Conservation (phyloP, 2,888 invertebrate genomes). For the Seira musarum region DNA sequence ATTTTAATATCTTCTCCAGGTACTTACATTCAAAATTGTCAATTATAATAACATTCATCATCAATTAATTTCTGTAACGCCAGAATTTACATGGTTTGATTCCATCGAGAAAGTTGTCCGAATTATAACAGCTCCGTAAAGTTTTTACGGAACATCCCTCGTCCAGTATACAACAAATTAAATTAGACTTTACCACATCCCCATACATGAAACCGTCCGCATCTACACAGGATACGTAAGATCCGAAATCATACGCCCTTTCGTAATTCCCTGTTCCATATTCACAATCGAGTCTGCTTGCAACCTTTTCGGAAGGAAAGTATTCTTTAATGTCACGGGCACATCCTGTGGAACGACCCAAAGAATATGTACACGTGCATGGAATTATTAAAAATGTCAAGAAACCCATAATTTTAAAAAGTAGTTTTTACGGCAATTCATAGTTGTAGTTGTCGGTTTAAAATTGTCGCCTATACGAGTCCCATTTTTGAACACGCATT, state of each 20-base stretch:
- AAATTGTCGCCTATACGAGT: slow-evolving; percentile 75
- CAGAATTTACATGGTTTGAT: slow-evolving; percentile 3
- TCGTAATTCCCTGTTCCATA: slow-evolving; percentile 62
- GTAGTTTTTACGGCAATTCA: slow-evolving; percentile 79
- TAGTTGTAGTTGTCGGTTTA: slow-evolving; percentile 72
- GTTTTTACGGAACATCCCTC: not conserved
- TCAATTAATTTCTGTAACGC: slow-evolving; percentile 19
- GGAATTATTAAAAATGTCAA: too few species aligned
- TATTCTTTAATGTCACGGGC: slow-evolving; percentile 53
- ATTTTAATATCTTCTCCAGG: too few species aligned
- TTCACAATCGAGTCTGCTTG: slow-evolving; percentile 48
- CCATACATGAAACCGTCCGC: slow-evolving; percentile 63
- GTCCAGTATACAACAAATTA: slow-evolving; percentile 46
- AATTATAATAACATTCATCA: too few species aligned
- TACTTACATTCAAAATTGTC: too few species aligned
- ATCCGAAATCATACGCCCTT: slow-evolving; percentile 44
- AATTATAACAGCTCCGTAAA: slow-evolving; percentile 21
- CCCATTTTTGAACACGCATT: slow-evolving; percentile 78
- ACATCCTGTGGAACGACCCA: slow-evolving; percentile 53
- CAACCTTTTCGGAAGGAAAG: slow-evolving; percentile 26
- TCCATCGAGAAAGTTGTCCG: slow-evolving; percentile 19
- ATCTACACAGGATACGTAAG: slow-evolving; percentile 61
- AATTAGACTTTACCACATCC: slow-evolving; percentile 22
- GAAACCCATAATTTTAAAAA: too few species aligned
- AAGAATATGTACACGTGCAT: too few species aligned